Evolutionary conservation across 2,797 vertebrate species (phyloP).

Genomic region (Sebastes goodei): DNA sequence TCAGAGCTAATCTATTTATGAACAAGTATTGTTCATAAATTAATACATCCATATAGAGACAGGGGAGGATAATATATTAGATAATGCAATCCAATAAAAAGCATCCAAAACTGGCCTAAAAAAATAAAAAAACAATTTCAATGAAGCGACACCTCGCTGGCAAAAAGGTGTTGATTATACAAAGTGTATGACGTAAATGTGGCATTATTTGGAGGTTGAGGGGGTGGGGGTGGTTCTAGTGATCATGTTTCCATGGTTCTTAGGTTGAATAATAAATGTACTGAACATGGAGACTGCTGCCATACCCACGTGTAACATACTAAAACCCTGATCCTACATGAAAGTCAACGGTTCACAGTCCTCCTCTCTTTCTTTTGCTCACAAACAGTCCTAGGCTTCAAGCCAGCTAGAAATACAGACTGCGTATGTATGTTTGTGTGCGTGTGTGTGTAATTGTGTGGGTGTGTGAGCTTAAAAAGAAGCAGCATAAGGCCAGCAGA

Average conservation of each 20-base stretch:
- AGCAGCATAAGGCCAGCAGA: constrained; percentile 52
- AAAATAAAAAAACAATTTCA: neutral
- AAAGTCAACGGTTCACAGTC: constrained; percentile 2
- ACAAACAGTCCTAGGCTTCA: constrained; percentile 14
- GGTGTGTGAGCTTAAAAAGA: constrained; percentile 20
- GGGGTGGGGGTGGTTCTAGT: neutral
- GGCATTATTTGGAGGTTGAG: neutral
- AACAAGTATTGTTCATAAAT: neutral
- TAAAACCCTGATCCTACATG: neutral
- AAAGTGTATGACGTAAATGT: neutral
- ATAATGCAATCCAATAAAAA: neutral
- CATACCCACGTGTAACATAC: neutral
- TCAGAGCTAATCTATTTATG: neutral
- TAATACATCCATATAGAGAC: neutral
- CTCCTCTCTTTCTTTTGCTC: neutral
- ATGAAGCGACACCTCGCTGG: neutral
- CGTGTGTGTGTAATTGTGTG: constrained; percentile 4
- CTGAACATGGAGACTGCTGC: neutral
- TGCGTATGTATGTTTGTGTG: neutral
- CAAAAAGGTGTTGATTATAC: neutral
- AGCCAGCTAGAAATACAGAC: constrained; percentile 48
- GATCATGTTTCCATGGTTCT: neutral
- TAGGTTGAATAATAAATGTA: neutral
- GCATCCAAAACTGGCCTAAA: neutral
- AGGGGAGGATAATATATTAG: neutral